Conservation (phyloP, 2,888 invertebrate species). For the Fragum fragum region DNA sequence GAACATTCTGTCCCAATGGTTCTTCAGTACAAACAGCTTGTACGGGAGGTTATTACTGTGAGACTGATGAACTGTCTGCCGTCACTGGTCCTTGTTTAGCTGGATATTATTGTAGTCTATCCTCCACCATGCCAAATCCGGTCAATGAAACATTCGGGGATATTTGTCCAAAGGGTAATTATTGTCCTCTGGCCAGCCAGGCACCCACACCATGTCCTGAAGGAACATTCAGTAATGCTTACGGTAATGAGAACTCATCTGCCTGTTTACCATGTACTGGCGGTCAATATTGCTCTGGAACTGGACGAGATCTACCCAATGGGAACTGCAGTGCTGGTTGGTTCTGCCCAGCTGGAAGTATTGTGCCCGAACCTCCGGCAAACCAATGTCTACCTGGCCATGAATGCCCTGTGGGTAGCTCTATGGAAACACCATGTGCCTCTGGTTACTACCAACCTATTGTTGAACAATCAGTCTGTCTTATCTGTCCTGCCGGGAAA, state of each 20-base stretch:
- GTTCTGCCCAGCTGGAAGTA: constrained; percentile 82
- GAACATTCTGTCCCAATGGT: constrained; percentile 84
- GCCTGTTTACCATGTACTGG: constrained; percentile 84
- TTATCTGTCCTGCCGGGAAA: constrained; percentile 80
- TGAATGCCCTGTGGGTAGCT: constrained; percentile 81
- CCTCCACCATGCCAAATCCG: constrained; percentile 82
- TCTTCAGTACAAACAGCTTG: constrained; percentile 78
- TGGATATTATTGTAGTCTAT: constrained; percentile 83
- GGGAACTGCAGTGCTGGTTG: constrained; percentile 82
- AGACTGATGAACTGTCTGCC: constrained; percentile 73
- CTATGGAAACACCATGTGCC: constrained; percentile 79
- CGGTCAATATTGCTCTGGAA: constrained; percentile 82
- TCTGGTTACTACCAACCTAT: constrained; percentile 83
- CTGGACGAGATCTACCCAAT: constrained; percentile 80
- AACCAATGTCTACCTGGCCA: constrained; percentile 84
- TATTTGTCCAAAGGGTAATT: constrained; percentile 85
- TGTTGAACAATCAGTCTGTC: constrained; percentile 77
- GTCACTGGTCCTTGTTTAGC: constrained; percentile 81
- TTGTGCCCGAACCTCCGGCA: constrained; percentile 82
- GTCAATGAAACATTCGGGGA: constrained; percentile 84
- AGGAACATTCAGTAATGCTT: constrained; percentile 80
- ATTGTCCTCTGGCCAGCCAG: constrained; percentile 81
- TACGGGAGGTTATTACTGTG: constrained; percentile 82
- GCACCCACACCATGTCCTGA: constrained; percentile 80
- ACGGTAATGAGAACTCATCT: constrained; percentile 79